Percentiles rank a stretch among this genome's conserved stretches.
Conservation (phyloP, 2,888 invertebrate species). For the Venusia cambrica region DNA sequence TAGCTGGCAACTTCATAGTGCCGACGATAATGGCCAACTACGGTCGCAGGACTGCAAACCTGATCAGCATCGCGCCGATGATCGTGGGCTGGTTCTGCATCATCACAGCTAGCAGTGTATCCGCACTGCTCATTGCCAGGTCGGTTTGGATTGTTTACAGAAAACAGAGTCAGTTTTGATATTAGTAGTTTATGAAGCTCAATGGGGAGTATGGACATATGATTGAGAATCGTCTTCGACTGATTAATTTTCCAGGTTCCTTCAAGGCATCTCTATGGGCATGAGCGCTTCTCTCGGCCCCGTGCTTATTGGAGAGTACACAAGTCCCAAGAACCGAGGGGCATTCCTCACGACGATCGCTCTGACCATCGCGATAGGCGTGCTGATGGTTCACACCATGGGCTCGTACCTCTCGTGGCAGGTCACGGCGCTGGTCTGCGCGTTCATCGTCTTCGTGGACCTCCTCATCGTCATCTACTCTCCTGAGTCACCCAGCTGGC, state of each 20-base stretch:
- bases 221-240: no score
- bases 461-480: conserved; percentile 47
- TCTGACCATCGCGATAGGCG: conserved; percentile 75
- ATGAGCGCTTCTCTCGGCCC: conserved; percentile 57
- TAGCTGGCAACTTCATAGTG: conserved; percentile 54
- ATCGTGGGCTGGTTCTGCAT: conserved; percentile 78
- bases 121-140: conserved; percentile 43
- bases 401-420: conserved; percentile 80
- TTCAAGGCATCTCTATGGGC: conserved; percentile 63
- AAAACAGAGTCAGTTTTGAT: no score
- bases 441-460: conserved; percentile 57
- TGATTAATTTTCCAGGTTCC: conserved; percentile 42
- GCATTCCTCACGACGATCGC: conserved; percentile 77
- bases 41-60: conserved; percentile 75
- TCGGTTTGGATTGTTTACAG: no score
- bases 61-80: conserved; percentile 65
- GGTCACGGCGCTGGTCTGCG: conserved; percentile 64
- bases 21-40: conserved; percentile 72
- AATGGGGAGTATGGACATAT: no score
- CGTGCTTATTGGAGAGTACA: conserved; percentile 70
- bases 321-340: conserved; percentile 77
- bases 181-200: no score
- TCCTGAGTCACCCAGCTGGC: conserved; percentile 83
- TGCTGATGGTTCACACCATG: conserved; percentile 78
- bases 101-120: conserved; percentile 52